A percentile compares a stretch with the other conserved stretches of the same genome.
phyloP scores from a whole-genome alignment of 2,888 invertebrate species.

The Dromius quadrimaculatus region DNA sequence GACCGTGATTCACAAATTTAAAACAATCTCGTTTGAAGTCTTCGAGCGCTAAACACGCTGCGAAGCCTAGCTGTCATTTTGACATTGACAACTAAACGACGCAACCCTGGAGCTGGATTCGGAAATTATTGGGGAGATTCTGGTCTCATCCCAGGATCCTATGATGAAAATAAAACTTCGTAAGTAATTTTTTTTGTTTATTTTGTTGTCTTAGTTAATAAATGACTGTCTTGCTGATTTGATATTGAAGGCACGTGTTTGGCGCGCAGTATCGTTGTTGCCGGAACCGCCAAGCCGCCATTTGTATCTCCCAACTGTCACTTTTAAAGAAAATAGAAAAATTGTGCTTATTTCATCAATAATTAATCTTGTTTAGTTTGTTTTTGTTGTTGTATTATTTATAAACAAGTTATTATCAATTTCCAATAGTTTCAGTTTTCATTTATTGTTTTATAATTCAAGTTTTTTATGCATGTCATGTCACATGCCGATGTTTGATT shows the following conservation, averaged over 20 bases:
- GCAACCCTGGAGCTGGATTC: slow-evolving; percentile 52
- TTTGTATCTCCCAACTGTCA: slow-evolving; percentile 50
- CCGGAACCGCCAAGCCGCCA: slow-evolving; percentile 53
- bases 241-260: slow-evolving; percentile 49
- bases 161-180: slow-evolving; percentile 51
- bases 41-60: slow-evolving; percentile 36
- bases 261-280: slow-evolving; percentile 51
- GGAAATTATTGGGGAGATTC: slow-evolving; percentile 49
- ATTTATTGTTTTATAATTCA: neutral
- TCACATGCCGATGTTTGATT: neutral
- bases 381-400: neutral
- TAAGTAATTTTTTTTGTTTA: slow-evolving; percentile 31
- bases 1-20: slow-evolving; percentile 2
- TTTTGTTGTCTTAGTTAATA: slow-evolving; percentile 3
- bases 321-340: slow-evolving; percentile 42
- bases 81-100: slow-evolving; percentile 51
- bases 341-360: neutral
- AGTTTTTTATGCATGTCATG: neutral
- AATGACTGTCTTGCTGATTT: neutral
- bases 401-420: neutral
- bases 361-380: neutral
- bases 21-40: slow-evolving; percentile 6
- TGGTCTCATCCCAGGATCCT: slow-evolving; percentile 42
- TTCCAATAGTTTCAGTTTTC: neutral
- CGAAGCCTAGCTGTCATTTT: slow-evolving; percentile 48